Percentiles rank a stretch among this genome's conserved stretches.
phyloP scores from a whole-genome alignment of 2,797 vertebrate species.

The Spheniscus humboldti region DNA sequence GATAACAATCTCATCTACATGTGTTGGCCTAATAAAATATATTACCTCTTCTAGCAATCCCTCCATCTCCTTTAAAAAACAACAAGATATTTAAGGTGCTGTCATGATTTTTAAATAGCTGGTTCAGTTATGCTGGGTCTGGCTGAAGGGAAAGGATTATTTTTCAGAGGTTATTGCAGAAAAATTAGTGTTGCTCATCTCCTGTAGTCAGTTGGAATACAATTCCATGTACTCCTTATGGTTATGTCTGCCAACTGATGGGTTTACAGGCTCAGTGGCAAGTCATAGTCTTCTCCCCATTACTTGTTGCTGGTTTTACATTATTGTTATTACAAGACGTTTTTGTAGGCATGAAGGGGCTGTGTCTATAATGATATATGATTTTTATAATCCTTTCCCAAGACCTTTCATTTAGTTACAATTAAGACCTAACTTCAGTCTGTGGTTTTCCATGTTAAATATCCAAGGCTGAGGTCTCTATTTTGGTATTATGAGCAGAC shows the following conservation, averaged over 20 bases:
- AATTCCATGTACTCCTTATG: not conserved
- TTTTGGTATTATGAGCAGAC: not conserved
- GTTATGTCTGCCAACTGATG: not conserved
- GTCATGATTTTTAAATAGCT: not conserved
- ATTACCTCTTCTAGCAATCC: not conserved
- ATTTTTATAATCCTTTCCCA: not conserved
- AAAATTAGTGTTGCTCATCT: not conserved
- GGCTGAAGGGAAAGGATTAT: not conserved
- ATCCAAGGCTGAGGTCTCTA: not conserved
- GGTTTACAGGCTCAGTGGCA: not conserved
- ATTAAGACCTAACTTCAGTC: not conserved
- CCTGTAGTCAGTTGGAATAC: not conserved
- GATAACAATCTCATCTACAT: not conserved
- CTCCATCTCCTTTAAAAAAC: not conserved
- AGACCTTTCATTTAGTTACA: not conserved
- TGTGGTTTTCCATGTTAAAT: not conserved
- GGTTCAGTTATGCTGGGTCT: not conserved
- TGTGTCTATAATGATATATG: not conserved
- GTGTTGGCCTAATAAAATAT: not conserved
- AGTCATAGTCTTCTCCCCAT: not conserved
- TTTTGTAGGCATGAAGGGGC: not conserved
- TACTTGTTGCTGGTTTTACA: not conserved
- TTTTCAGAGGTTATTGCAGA: not conserved
- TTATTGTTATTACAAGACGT: not conserved
- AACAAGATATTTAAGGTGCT: not conserved